A percentile compares a stretch with the other conserved stretches of the same genome.
phyloP scores from a whole-genome alignment of 2,888 invertebrate species.

The Leptopilina drosophilae region DNA sequence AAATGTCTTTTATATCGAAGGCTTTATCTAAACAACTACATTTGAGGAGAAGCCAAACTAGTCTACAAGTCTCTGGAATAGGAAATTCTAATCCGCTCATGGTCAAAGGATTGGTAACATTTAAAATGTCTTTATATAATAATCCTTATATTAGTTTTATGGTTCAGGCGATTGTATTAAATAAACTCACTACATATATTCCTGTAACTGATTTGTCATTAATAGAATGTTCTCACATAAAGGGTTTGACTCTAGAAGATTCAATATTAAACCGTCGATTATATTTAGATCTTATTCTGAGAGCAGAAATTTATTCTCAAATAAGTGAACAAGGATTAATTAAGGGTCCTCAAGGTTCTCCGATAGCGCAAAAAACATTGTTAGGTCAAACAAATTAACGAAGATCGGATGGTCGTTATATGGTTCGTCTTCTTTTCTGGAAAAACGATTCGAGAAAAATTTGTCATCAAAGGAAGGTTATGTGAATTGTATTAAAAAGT shows the following conservation, averaged over 20 bases:
- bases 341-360: conserved; percentile 2
- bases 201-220: not conserved
- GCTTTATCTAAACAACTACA: not conserved
- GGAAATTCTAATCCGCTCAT: not conserved
- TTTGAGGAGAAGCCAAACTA: not conserved
- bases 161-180: not conserved
- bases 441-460: conserved; percentile 8
- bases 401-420: not conserved
- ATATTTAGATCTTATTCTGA: not conserved
- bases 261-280: not conserved
- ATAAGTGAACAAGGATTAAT: not conserved
- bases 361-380: not conserved
- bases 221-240: not conserved
- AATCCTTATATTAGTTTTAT: conserved; percentile 1
- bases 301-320: not conserved
- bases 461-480: not conserved
- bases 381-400: not conserved
- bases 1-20: not conserved
- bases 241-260: not conserved
- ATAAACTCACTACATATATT: not conserved
- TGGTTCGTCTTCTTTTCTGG: not conserved
- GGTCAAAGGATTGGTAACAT: not conserved
- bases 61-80: not conserved
- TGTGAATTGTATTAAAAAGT: not conserved
- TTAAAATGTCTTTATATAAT: not conserved